Conservation (phyloP, 1,140 invertebrate species). For the Monomorium pharaonis region DNA sequence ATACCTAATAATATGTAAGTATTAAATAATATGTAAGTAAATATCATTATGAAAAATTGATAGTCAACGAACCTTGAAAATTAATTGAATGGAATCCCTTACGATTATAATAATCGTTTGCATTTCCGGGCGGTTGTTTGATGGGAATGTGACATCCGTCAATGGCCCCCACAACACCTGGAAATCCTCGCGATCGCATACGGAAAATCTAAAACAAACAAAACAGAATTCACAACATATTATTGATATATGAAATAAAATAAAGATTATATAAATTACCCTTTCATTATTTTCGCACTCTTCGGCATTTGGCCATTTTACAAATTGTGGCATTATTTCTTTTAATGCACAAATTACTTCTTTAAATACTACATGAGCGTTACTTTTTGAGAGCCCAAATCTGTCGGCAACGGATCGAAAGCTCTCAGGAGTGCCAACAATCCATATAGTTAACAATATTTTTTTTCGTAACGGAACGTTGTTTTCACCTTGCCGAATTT, state of each 20-base stretch:
- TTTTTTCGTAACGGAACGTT: background rate
- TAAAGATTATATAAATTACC: background rate
- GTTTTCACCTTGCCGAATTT: background rate
- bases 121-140: background rate
- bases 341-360: background rate
- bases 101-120: background rate
- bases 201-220: background rate
- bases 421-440: background rate
- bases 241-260: background rate
- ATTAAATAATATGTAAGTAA: background rate
- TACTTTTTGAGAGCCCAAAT: background rate
- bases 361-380: background rate
- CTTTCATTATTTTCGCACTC: background rate
- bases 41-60: background rate
- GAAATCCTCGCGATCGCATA: background rate
- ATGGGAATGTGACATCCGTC: background rate
- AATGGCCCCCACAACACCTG: background rate
- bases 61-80: background rate
- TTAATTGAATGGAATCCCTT: background rate
- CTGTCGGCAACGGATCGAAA: background rate
- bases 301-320: background rate
- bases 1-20: background rate
- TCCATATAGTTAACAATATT: background rate
- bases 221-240: constrained; percentile 2
- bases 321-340: background rate